Evolutionary conservation across 2,888 invertebrate genomes (phyloP).

Genomic region (Loripinus fragilis): DNA sequence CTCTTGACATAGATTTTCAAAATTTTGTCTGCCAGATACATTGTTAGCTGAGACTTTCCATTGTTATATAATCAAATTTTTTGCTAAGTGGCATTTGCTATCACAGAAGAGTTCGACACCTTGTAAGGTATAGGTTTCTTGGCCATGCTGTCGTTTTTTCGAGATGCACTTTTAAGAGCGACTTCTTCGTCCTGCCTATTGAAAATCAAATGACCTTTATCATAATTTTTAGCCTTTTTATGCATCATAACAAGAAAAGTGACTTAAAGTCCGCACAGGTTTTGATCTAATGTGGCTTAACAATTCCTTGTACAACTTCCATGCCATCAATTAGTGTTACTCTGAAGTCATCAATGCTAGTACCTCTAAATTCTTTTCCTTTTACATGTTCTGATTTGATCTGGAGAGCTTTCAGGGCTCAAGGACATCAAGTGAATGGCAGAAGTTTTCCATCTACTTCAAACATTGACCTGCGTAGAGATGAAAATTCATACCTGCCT

Average conservation of each 20-base stretch:
- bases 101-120: background rate
- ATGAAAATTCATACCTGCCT: slow-evolving; percentile 20
- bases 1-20: background rate
- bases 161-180: background rate
- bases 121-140: background rate
- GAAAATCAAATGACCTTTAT: background rate
- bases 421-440: background rate
- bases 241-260: background rate
- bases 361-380: background rate
- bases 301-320: background rate
- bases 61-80: background rate
- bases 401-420: background rate
- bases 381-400: background rate
- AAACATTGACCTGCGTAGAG: slow-evolving; percentile 22
- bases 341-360: background rate
- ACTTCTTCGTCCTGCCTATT: background rate
- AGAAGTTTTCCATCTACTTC: slow-evolving; percentile 1
- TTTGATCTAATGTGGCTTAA: background rate
- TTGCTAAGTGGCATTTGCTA: background rate
- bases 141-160: background rate
- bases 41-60: background rate
- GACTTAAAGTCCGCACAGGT: background rate
- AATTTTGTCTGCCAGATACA: background rate
- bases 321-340: background rate
- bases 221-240: background rate